Evolutionary conservation across 1,140 invertebrate genomes (phyloP).

Genomic region (Cydia strobilella): DNA sequence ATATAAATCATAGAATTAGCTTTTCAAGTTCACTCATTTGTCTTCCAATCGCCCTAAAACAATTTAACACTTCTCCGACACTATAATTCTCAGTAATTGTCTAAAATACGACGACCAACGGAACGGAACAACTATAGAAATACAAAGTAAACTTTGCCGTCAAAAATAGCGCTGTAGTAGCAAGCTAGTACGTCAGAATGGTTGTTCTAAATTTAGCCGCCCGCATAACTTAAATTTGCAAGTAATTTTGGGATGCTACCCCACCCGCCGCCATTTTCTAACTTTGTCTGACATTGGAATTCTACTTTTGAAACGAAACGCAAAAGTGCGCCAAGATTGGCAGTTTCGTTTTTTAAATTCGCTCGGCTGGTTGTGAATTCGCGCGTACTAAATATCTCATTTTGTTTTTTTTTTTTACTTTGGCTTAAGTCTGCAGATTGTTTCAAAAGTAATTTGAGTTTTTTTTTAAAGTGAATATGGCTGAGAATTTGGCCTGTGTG

Average conservation of each 20-base stretch:
- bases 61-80: slow-evolving; percentile 34
- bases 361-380: slow-evolving; percentile 1
- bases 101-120: slow-evolving; percentile 62
- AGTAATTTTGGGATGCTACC: slow-evolving; percentile 37
- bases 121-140: slow-evolving; percentile 28
- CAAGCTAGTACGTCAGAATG: not conserved
- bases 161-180: not conserved
- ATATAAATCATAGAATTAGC: slow-evolving; percentile 10
- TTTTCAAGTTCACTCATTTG: slow-evolving; percentile 33
- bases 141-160: not conserved
- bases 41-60: slow-evolving; percentile 34
- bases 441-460: not conserved
- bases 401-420: not conserved
- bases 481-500: slow-evolving; percentile 27
- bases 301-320: slow-evolving; percentile 43
- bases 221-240: not conserved
- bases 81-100: slow-evolving; percentile 44
- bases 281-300: slow-evolving; percentile 55
- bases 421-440: not conserved
- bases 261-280: slow-evolving; percentile 51
- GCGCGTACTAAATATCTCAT: slow-evolving; percentile 6
- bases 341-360: slow-evolving; percentile 28
- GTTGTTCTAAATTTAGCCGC: slow-evolving; percentile 22
- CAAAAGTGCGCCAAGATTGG: slow-evolving; percentile 29
- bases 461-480: not conserved